Base-by-base conservation (phyloP, 2,888 invertebrate species). In the Hemistola chrysoprasaria region DNA sequence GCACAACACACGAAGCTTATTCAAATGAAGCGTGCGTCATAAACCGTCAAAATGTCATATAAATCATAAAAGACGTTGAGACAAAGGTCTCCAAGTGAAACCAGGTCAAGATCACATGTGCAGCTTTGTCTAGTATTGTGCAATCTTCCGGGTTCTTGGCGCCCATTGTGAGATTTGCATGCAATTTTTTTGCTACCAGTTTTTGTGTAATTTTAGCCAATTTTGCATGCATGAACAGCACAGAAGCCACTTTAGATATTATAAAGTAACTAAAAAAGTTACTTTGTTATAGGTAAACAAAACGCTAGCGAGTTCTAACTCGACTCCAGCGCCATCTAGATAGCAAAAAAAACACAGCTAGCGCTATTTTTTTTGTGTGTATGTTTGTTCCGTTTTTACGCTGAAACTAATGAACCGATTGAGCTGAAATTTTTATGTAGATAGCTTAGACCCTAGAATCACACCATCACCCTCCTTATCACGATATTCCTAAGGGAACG, bases 71-170 rank as follows among this genome's bases (percentile, higher is more conserved):
- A 72, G 62, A 69, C 56, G 62, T 71, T 71, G 71, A 83, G 72
- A 79, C 74, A 78, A 78, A 69, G 63, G 56, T 65, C 71, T 67
- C 72, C 69, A 61, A 78, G 65, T 69, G 60, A 80, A 86, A 87
- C 79, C 80, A 81, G 86, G 86, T 86, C 86, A 86, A 80, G 71
- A 81, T 83, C 83, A 87, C 87, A 88, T 87, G 87, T 88, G 88
- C 78, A 74, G 57, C 64, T 68, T 81, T 74, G 76, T 76, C 63
- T 50, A 31, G 56, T 61, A 70, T 86, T 87, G 80, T 86, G 71
- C 81, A 86, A 84, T 78, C 84, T 87, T 86, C 84, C 85, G 84
- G 84, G 78, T 78, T 72, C 65, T 51, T 59, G 59, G 60, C 59
- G 53, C 60, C 71, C 62, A 71, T 80, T 79, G 78, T 81, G 54